These are phyloP conservation scores for Rosalia funebris DNA, from an alignment of 2,888 invertebrate species.

Conservation along the genomic window DNA sequence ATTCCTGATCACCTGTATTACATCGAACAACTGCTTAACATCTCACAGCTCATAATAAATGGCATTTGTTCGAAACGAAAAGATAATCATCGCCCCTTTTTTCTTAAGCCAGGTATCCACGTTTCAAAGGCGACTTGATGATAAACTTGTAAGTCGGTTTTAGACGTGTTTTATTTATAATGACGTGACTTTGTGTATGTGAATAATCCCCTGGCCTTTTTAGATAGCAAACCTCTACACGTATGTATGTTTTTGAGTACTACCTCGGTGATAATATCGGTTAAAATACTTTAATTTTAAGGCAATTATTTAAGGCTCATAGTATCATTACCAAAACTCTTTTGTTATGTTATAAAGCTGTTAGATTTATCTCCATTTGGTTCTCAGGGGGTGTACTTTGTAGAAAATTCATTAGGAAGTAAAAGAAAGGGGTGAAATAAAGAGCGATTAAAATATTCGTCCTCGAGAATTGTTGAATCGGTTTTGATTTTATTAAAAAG, in stretches of 20 bases:
- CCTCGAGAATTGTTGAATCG: too few relatives aligned
- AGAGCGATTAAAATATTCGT: too few relatives aligned
- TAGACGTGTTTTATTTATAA: not conserved
- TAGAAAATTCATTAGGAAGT: too few relatives aligned
- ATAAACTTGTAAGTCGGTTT: not conserved
- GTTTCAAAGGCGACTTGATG: not conserved
- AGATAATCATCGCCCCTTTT: not conserved
- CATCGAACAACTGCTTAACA: not conserved
- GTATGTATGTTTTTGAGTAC: not conserved
- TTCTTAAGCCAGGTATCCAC: not conserved
- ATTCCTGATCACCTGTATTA: not conserved
- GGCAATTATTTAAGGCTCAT: too few relatives aligned
- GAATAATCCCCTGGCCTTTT: not conserved
- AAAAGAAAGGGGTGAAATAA: too few relatives aligned
- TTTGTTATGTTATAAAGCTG: too few relatives aligned
- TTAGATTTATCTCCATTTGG: too few relatives aligned
- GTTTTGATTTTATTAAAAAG: too few relatives aligned
- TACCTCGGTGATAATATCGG: not conserved
- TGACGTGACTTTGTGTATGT: not conserved
- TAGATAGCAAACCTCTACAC: not conserved
- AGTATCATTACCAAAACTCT: too few relatives aligned
- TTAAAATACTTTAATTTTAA: too few relatives aligned
- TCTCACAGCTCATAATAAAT: not conserved
- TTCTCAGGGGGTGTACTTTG: too few relatives aligned
- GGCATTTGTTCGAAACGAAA: not conserved